A percentile compares a stretch with the other conserved stretches of the same genome.
phyloP scores from a whole-genome alignment of 2,888 invertebrate species.

The Barypeithes pellucidus region DNA sequence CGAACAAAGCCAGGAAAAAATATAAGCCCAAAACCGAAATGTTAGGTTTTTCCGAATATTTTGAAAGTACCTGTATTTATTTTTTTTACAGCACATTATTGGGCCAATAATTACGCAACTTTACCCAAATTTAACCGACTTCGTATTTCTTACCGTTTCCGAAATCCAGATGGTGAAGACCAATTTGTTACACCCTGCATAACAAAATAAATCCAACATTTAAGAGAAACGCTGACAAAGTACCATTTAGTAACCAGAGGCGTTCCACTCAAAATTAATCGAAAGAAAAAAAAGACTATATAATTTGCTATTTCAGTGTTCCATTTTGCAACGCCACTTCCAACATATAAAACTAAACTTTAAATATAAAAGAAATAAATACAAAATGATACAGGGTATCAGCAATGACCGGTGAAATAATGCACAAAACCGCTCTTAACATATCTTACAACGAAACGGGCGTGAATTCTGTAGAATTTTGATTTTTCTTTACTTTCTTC shows the following conservation, averaged over 20 bases:
- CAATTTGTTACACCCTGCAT: no score
- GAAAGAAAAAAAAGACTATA: conserved; percentile 20
- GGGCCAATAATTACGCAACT: no score
- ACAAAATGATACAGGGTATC: conserved; percentile 33
- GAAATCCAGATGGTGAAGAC: no score
- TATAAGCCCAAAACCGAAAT: no score
- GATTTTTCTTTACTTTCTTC: conserved; percentile 6
- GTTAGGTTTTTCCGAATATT: no score
- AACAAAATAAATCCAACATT: no score
- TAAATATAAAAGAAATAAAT: conserved; percentile 38
- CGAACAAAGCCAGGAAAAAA: no score
- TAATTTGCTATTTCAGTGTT: conserved; percentile 15
- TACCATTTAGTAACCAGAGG: not conserved
- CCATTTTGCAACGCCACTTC: conserved; percentile 17
- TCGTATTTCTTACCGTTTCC: no score
- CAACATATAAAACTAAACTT: conserved; percentile 27
- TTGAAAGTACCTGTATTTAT: no score
- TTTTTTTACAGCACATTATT: no score
- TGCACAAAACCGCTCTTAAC: conserved; percentile 36
- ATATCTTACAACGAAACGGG: conserved; percentile 37
- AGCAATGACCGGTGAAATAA: conserved; percentile 29
- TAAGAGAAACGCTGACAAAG: not conserved
- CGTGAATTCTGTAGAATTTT: not conserved
- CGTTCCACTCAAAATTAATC: conserved; percentile 13
- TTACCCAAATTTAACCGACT: no score